Percentiles rank a stretch among this genome's conserved stretches.
These are phyloP conservation scores for Coturnix japonica DNA, from an alignment of 2,113 vertebrate genomes.

Conservation along the genomic window DNA sequence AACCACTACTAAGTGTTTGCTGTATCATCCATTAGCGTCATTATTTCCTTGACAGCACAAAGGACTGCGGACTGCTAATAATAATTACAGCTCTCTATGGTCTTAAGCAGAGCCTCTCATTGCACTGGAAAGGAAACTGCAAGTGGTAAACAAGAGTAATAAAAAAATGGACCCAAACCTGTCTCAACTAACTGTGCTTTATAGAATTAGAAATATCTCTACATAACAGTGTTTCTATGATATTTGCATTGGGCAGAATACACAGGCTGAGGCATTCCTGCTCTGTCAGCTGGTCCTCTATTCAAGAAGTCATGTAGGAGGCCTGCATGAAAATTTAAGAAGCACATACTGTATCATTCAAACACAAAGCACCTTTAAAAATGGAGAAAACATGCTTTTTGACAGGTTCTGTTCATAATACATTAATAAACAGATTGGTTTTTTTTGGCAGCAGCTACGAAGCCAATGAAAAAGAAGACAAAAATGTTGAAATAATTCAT, in stretches of 20 bases:
- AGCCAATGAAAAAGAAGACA: background rate
- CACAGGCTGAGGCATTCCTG: slow-evolving; percentile 4
- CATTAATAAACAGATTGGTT: background rate
- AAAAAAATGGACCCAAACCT: background rate
- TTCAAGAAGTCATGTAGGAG: background rate
- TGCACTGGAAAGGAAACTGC: background rate
- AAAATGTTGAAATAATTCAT: background rate
- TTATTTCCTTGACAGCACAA: slow-evolving; percentile 52
- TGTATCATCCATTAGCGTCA: background rate
- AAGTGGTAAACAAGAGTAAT: background rate
- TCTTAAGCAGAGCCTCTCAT: background rate
- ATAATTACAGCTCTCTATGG: background rate
- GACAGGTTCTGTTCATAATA: background rate
- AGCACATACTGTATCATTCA: background rate
- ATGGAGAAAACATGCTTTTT: background rate
- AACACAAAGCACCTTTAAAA: background rate
- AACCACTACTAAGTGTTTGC: background rate
- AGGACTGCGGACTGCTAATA: slow-evolving; percentile 19
- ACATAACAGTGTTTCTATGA: background rate
- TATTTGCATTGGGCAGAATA: background rate
- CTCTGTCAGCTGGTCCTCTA: background rate
- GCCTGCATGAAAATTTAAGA: background rate
- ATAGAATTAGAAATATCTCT: background rate
- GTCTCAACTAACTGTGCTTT: background rate
- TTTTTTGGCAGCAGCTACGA: background rate